Evolutionary conservation across 2,113 vertebrate genomes (phyloP).

Genomic region (Tupaia chinensis): DNA sequence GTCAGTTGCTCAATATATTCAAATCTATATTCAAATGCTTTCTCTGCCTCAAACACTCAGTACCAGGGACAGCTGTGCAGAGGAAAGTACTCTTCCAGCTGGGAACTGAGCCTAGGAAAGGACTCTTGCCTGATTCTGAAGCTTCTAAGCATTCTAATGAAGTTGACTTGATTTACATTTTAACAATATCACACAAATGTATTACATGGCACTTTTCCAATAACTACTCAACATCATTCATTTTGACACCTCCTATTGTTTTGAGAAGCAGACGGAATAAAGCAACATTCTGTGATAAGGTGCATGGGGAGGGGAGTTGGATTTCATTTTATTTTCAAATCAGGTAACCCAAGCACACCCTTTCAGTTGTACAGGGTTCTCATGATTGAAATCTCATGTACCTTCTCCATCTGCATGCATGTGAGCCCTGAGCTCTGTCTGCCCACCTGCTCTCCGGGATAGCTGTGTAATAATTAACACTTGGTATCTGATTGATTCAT

Average conservation of each 20-base stretch:
- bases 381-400: background rate
- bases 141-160: constrained; percentile 70
- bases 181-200: constrained; percentile 76
- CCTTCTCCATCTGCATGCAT: background rate
- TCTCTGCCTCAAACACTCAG: background rate
- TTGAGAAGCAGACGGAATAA: constrained; percentile 75
- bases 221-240: constrained; percentile 78
- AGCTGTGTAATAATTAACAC: background rate
- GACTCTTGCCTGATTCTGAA: constrained; percentile 67
- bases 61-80: constrained; percentile 34
- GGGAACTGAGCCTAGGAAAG: constrained; percentile 47
- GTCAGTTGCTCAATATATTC: constrained; percentile 40
- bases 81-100: constrained; percentile 43
- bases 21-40: constrained; percentile 58
- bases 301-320: background rate
- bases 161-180: constrained; percentile 84
- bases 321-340: constrained; percentile 57
- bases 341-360: background rate
- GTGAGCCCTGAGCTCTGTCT: background rate
- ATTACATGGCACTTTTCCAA: constrained; percentile 79
- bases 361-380: background rate
- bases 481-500: background rate
- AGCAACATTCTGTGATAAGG: constrained; percentile 51
- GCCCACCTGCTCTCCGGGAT: background rate
- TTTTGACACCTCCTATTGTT: constrained; percentile 76